Evolutionary conservation across 2,797 vertebrate species (phyloP), one percentile per base, ranked within the genome.

Genomic region (Chanos chanos): DNA sequence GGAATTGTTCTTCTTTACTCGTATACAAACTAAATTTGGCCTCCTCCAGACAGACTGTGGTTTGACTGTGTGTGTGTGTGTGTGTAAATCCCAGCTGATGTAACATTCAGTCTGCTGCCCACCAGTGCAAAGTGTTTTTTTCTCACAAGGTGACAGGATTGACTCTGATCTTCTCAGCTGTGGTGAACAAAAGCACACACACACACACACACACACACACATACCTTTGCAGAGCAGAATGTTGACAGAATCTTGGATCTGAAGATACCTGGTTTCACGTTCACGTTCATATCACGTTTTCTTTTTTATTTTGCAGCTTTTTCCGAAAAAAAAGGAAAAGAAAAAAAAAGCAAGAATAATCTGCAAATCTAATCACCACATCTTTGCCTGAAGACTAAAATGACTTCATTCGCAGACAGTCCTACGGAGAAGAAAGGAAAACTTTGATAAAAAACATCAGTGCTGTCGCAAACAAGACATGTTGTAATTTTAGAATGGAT

Each of bases 331-430:
- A n/a, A n/a, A n/a, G n/a, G n/a, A n/a, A n/a, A n/a, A n/a, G n/a
- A n/a, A n/a, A n/a, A n/a, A n/a, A n/a, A n/a, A n/a, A n/a, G n/a
- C n/a, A n/a, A n/a, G n/a, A n/a, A n/a, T 76, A 61, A 71, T 74
- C 67, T 50, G 36, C 13, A 41, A 71, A 19, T 61, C 13, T 15
- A 57, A 37, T 72, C 70, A 66, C 70, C 19, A 59, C 7, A 60
- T 64, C 47, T 53, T 50, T 70, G 77, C 73, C 18, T 43, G 30
- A 69, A 68, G 74, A 83, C 50, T 51, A 68, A 54, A 49, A 75
- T 72, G 66, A 3, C 62, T 71, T 61, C 69, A 75, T 67, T 77
- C 57, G 71, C 15, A 22, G 49, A 56, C 24, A 4, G 18, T 22
- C 34, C 48, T 28, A 40, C 30, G 16, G 21, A 15, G 10, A 44